These are phyloP conservation scores for Girardinichthys multiradiatus DNA, from an alignment of 2,113 vertebrate genomes.

Conservation along the genomic window DNA sequence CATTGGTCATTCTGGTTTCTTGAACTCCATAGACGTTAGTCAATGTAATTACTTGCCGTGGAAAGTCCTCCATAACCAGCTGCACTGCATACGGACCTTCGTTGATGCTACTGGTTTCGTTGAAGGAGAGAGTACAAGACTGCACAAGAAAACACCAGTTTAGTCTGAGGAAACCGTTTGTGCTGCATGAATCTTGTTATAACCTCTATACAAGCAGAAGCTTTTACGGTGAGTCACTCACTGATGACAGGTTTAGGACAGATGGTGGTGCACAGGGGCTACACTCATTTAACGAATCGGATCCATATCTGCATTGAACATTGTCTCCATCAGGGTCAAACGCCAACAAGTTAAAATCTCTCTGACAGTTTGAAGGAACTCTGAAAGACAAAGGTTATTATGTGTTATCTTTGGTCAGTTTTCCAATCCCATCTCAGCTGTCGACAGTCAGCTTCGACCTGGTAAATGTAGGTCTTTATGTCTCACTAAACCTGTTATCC, in stretches of 20 bases:
- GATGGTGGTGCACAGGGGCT: not conserved
- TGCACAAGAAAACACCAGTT: not conserved
- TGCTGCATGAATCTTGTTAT: not conserved
- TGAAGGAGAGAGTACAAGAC: not conserved
- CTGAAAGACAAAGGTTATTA: conserved; percentile 14
- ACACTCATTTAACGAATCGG: not conserved
- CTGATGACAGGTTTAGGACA: conserved; percentile 31
- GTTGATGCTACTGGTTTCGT: not conserved
- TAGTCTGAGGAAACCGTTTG: not conserved
- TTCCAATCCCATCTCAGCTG: not conserved
- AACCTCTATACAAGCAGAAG: not conserved
- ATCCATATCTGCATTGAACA: conserved; percentile 47
- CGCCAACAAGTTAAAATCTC: conserved; percentile 32
- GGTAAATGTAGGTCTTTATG: not conserved
- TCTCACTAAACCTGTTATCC: not conserved
- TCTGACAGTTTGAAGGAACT: conserved; percentile 60
- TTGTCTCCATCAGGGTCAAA: conserved; percentile 58
- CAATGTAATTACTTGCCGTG: not conserved
- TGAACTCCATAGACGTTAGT: not conserved
- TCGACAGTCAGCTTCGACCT: not conserved
- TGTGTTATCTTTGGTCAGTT: not conserved
- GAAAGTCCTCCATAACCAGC: not conserved
- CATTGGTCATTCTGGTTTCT: not conserved
- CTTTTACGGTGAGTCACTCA: conserved; percentile 14
- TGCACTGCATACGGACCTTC: not conserved